A percentile compares a stretch with the other conserved stretches of the same genome.
phyloP scores from a whole-genome alignment of 2,113 vertebrate genomes.

The Mus spicilegus region DNA sequence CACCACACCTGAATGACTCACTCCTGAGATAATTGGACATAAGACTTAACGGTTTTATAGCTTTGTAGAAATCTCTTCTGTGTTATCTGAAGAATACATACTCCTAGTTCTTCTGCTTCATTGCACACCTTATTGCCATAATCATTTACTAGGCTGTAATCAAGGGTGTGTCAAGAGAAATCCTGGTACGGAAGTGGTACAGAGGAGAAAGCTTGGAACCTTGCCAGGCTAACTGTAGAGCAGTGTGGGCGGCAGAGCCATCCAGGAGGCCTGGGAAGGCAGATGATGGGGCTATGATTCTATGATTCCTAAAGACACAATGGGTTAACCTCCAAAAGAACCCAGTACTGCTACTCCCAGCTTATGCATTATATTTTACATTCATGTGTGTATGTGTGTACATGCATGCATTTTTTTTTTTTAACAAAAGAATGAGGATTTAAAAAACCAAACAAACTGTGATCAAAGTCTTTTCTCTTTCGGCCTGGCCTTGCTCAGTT shows the following conservation, averaged over 20 bases:
- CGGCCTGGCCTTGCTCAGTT: not conserved
- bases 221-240: not conserved
- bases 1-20: not conserved
- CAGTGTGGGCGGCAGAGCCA: not conserved
- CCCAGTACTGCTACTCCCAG: not conserved
- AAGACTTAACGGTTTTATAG: conserved; percentile 17
- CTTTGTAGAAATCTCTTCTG: not conserved
- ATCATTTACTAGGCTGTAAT: not conserved
- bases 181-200: not conserved
- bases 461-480: not conserved
- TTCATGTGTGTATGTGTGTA: accelerated
- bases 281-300: not conserved
- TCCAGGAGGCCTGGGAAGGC: no score
- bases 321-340: not conserved
- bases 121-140: not conserved
- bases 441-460: not conserved
- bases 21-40: not conserved
- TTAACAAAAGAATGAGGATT: not conserved
- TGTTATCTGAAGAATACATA: not conserved
- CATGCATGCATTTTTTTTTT: not conserved
- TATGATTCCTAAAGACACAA: not conserved
- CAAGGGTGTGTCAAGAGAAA: conserved; percentile 17
- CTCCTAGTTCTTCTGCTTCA: not conserved
- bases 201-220: not conserved
- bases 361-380: not conserved